A percentile compares a stretch with the other conserved stretches of the same genome.
Evolutionary conservation across 2,113 vertebrate species (phyloP).

Genomic region (Rhinolophus sinicus): DNA sequence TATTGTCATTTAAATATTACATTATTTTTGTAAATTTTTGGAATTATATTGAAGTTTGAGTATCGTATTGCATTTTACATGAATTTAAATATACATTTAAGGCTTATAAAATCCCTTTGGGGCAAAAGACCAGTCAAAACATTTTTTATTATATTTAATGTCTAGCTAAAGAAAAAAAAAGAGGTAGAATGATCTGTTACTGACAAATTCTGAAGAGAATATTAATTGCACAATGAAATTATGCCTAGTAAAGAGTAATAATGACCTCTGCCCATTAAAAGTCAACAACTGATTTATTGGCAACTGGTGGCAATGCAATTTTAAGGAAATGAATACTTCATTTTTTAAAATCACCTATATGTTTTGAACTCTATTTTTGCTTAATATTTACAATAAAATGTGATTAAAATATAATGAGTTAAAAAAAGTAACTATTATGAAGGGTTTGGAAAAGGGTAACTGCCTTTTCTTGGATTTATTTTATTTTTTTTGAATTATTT

Average conservation of each 20-base stretch:
- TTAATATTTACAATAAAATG: background rate
- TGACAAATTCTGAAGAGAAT: slow-evolving; percentile 9
- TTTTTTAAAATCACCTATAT: background rate
- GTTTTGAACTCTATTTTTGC: background rate
- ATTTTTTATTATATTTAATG: slow-evolving; percentile 26
- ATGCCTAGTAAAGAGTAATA: background rate
- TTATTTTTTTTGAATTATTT: background rate
- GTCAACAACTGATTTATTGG: background rate
- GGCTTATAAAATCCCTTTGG: background rate
- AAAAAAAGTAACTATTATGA: background rate
- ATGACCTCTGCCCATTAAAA: background rate
- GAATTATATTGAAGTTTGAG: background rate
- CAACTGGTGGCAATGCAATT: background rate
- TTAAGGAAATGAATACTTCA: background rate
- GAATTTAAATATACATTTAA: slow-evolving; percentile 21
- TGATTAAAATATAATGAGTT: background rate
- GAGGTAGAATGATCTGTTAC: background rate
- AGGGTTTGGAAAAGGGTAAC: background rate
- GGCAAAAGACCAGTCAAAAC: background rate
- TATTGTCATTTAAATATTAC: background rate
- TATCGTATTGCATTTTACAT: background rate
- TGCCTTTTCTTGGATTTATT: background rate
- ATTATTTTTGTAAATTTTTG: background rate
- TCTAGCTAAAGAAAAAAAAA: background rate
- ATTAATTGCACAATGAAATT: background rate